Evolutionary conservation across 2,888 invertebrate genomes (phyloP).

Genomic region (Deilephila porcellus): DNA sequence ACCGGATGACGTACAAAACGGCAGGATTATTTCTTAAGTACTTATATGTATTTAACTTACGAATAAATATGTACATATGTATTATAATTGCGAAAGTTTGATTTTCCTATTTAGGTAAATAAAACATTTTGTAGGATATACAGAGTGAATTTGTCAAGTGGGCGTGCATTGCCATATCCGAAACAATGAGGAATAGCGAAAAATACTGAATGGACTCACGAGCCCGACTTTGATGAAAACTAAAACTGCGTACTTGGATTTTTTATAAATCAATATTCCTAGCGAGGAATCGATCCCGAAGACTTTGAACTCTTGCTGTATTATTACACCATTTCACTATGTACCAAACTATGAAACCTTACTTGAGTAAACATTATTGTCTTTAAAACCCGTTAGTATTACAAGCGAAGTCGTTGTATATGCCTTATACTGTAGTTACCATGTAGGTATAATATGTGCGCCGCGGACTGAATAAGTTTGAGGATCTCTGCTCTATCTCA

Average conservation of each 20-base stretch:
- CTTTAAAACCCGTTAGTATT: no score
- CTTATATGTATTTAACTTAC: slow-evolving; percentile 19
- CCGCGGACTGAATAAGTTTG: no score
- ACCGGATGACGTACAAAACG: slow-evolving; percentile 36
- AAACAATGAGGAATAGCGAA: no score
- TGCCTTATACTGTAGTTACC: no score
- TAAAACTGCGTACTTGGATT: no score
- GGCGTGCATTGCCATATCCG: not conserved
- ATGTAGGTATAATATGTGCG: no score
- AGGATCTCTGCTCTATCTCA: no score
- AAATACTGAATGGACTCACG: no score
- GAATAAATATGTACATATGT: slow-evolving; percentile 15
- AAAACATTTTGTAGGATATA: slow-evolving; percentile 15
- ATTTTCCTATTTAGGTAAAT: not conserved
- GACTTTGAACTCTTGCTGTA: not conserved
- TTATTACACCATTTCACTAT: not conserved
- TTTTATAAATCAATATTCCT: no score
- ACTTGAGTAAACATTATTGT: not conserved
- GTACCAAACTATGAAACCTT: not conserved
- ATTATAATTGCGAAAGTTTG: slow-evolving; percentile 15
- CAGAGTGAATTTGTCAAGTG: not conserved
- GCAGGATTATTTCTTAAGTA: slow-evolving; percentile 29
- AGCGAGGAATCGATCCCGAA: no score
- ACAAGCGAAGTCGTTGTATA: no score
- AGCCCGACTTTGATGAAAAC: no score